A percentile compares a stretch with the other conserved stretches of the same genome.
phyloP scores from a whole-genome alignment of 2,113 vertebrate species.

The Eulemur rufifrons region DNA sequence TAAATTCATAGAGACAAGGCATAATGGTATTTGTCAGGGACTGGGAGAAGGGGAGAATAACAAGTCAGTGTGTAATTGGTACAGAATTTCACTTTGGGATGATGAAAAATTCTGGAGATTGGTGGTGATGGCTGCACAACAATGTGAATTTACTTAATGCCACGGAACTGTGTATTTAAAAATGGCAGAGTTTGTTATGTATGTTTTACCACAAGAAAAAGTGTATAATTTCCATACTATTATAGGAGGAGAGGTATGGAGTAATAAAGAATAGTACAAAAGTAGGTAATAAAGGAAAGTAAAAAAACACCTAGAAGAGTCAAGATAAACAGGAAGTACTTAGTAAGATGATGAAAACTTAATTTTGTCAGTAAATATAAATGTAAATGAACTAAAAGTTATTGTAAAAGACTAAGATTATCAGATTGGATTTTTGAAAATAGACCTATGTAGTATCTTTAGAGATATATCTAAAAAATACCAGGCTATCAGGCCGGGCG shows the following conservation, averaged over 20 bases:
- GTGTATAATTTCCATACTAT: neutral
- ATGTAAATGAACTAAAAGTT: neutral
- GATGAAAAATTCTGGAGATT: neutral
- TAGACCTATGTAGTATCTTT: neutral
- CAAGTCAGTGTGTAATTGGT: neutral
- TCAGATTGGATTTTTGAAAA: neutral
- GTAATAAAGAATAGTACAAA: neutral
- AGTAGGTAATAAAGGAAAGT: neutral
- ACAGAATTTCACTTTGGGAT: neutral
- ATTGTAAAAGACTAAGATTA: neutral
- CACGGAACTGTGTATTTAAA: neutral
- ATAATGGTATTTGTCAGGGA: neutral
- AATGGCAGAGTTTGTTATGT: neutral
- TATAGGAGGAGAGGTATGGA: too few relatives aligned
- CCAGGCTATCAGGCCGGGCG: neutral
- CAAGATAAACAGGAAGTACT: neutral
- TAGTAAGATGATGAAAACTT: neutral
- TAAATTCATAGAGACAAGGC: too few relatives aligned
- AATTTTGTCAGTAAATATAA: neutral
- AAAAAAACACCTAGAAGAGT: neutral
- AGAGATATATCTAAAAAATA: neutral
- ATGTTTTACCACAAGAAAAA: neutral
- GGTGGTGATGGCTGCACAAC: neutral
- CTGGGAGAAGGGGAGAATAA: neutral
- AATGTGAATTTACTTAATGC: neutral